Conservation (phyloP, 2,113 vertebrate species). For the Notiomystis cincta region DNA sequence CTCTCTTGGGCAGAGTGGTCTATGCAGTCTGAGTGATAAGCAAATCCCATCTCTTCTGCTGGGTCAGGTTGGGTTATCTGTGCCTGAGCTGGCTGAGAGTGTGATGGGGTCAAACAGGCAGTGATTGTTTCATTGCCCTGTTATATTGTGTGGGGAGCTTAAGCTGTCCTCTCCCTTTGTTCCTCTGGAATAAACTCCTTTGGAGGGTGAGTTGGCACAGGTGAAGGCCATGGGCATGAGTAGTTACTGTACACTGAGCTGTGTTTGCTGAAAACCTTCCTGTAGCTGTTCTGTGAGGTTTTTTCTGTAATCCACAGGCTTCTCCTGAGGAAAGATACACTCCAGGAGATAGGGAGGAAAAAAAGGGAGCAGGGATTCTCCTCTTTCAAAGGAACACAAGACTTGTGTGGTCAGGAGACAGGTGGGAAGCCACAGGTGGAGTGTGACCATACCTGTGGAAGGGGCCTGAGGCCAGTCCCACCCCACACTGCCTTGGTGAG, state of each 20-base stretch:
- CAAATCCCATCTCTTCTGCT: not conserved
- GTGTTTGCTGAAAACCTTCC: not conserved
- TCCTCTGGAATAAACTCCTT: not conserved
- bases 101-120: not conserved
- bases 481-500: not conserved
- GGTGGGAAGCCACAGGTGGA: not conserved
- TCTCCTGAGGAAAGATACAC: accelerated
- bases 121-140: accelerated
- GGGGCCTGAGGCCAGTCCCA: not conserved
- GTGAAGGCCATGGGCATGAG: not conserved
- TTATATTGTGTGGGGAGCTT: not conserved
- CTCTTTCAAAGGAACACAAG: not conserved
- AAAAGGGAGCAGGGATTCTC: not conserved
- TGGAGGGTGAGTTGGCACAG: not conserved
- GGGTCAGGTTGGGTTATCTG: not conserved
- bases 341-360: not conserved
- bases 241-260: not conserved
- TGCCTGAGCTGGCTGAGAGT: not conserved
- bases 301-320: not conserved
- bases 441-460: not conserved
- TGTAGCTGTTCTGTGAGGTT: accelerated
- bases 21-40: not conserved
- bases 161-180: not conserved
- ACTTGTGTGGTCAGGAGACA: not conserved
- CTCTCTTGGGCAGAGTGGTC: not conserved